Percentiles rank a stretch among this genome's conserved stretches.
Conservation (phyloP, 2,113 vertebrate species). For the Barnardius zonarius region DNA sequence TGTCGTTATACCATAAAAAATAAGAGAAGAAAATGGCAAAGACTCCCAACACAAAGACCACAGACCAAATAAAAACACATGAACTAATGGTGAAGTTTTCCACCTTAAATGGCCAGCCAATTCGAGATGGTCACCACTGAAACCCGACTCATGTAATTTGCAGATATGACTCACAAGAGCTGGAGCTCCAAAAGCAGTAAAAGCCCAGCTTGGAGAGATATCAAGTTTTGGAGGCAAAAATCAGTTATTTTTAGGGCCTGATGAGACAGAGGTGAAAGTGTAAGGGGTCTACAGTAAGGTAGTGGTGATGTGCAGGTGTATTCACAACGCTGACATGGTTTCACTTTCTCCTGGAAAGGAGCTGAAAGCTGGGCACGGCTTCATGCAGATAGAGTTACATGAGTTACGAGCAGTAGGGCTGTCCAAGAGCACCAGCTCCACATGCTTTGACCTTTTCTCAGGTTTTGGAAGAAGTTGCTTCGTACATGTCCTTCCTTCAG, state of each 20-base stretch:
- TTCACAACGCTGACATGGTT: background rate
- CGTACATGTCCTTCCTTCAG: background rate
- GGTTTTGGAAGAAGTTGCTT: background rate
- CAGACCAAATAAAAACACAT: background rate
- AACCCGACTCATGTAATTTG: conserved; percentile 35
- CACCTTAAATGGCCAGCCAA: conserved; percentile 22
- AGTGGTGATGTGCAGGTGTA: background rate
- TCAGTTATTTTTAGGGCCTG: background rate
- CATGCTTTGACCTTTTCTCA: background rate
- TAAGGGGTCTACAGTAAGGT: background rate
- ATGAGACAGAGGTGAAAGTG: conserved; percentile 25
- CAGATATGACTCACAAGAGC: conserved; percentile 51
- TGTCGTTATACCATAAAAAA: background rate
- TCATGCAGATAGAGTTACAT: background rate
- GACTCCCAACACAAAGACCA: background rate
- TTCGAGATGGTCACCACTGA: conserved; percentile 49
- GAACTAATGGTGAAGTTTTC: conserved; percentile 34
- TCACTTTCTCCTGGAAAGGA: background rate
- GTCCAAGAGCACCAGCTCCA: background rate
- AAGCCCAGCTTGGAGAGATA: conserved; percentile 7
- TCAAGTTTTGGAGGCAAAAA: background rate
- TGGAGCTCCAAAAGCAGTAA: conserved; percentile 47
- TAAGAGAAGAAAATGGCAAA: background rate
- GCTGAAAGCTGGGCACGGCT: background rate
- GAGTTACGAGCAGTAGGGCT: background rate